phyloP scores from a whole-genome alignment of 1,140 invertebrate genomes.

The Melipona quadrifasciata region DNA sequence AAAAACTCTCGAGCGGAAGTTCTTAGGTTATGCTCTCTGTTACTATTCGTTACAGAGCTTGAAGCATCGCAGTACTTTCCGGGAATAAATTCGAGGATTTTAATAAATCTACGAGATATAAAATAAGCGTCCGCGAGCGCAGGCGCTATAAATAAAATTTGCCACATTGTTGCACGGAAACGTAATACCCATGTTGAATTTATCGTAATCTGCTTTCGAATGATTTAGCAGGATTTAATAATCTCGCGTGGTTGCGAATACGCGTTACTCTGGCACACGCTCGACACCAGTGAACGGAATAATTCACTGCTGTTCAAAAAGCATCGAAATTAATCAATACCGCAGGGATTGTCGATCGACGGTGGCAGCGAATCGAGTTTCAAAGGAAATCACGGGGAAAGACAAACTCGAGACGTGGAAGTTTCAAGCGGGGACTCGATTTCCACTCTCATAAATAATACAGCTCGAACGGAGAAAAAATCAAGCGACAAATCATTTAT shows the following conservation, averaged over 20 bases:
- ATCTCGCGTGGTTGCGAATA: background rate
- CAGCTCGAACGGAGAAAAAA: background rate
- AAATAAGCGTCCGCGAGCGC: background rate
- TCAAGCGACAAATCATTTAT: background rate
- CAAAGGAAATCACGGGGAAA: background rate
- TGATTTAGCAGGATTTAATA: constrained; percentile 3
- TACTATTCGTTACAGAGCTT: too few species aligned
- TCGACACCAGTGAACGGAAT: too few species aligned
- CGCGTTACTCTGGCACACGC: too few species aligned
- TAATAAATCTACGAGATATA: background rate
- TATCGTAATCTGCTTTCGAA: background rate
- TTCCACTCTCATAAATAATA: background rate
- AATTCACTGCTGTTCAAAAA: too few species aligned
- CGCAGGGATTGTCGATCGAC: too few species aligned
- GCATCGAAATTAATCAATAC: too few species aligned
- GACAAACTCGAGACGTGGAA: background rate
- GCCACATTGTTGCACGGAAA: background rate
- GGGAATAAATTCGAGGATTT: background rate
- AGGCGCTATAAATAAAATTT: background rate
- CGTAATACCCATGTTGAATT: background rate
- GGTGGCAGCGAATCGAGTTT: background rate
- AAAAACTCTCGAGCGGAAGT: too few species aligned
- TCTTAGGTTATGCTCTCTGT: too few species aligned
- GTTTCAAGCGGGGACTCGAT: too few species aligned
- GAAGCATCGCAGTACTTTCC: background rate